Evolutionary conservation across 1,140 invertebrate genomes (phyloP).

Genomic region (Musca domestica): DNA sequence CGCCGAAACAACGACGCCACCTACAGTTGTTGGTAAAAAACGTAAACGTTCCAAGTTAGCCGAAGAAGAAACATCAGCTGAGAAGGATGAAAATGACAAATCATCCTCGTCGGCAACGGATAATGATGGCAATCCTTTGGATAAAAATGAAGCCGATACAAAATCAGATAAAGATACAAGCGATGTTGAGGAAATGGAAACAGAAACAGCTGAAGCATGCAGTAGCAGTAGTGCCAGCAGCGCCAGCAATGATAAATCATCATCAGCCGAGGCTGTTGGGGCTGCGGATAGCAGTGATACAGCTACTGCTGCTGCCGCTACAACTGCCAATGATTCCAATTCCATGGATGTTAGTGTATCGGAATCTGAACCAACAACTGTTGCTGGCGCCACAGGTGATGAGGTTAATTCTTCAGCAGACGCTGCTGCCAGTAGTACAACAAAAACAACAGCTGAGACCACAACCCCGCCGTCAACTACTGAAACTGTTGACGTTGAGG

Average conservation of each 20-base stretch:
- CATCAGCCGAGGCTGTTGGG: constrained; percentile 7
- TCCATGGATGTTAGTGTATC: constrained; percentile 13
- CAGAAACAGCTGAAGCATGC: constrained; percentile 26
- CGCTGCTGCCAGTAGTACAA: constrained; percentile 22
- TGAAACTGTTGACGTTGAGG: constrained; percentile 17
- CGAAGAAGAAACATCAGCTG: background rate
- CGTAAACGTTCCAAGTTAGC: background rate
- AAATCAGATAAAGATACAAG: background rate
- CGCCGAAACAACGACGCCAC: constrained; percentile 29
- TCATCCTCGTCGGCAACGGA: too few relatives aligned
- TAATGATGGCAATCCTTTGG: background rate
- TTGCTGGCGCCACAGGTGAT: constrained; percentile 10
- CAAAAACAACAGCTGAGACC: constrained; percentile 16
- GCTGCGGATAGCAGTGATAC: background rate
- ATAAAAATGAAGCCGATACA: background rate
- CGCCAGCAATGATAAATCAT: constrained; percentile 20
- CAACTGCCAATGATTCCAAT: constrained; percentile 12
- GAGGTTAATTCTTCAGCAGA: constrained; percentile 17
- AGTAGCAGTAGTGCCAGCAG: constrained; percentile 17
- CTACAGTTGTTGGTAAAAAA: background rate
- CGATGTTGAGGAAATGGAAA: background rate
- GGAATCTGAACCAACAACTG: too few relatives aligned
- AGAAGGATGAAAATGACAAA: background rate
- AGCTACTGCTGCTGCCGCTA: constrained; percentile 1
- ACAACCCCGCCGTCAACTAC: constrained; percentile 28